Evolutionary conservation across 2,113 vertebrate genomes (phyloP).

Genomic region (Rhea americana): DNA sequence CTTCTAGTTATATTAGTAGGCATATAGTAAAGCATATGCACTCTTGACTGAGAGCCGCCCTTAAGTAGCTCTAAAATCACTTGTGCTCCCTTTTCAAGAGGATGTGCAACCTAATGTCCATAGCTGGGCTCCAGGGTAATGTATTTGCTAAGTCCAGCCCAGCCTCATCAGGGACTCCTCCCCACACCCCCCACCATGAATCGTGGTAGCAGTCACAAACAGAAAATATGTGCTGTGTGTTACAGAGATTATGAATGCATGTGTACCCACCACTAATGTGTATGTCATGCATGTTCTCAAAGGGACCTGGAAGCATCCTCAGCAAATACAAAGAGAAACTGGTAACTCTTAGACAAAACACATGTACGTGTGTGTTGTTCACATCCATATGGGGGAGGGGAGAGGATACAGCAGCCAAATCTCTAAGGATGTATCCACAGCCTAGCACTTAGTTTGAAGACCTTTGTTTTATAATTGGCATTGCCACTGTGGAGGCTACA

Average conservation of each 20-base stretch:
- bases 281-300: fast-evolving
- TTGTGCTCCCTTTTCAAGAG: not conserved
- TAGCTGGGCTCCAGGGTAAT: not conserved
- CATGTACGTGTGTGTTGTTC: fast-evolving
- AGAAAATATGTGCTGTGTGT: not conserved
- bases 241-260: too few species aligned
- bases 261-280: fast-evolving
- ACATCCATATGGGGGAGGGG: not conserved
- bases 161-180: not conserved
- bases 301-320: not conserved
- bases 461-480: fast-evolving
- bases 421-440: not conserved
- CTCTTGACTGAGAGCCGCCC: fast-evolving
- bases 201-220: not conserved
- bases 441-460: not conserved
- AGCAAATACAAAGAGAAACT: not conserved
- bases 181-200: too few species aligned
- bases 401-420: not conserved
- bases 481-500: not conserved
- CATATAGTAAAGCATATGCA: too few species aligned
- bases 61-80: not conserved
- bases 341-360: not conserved
- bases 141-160: not conserved
- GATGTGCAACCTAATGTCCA: not conserved
- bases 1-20: not conserved